A percentile compares a stretch with the other conserved stretches of the same genome.
phyloP scores from a whole-genome alignment of 2,113 vertebrate genomes.

The Actenoides hombroni region DNA sequence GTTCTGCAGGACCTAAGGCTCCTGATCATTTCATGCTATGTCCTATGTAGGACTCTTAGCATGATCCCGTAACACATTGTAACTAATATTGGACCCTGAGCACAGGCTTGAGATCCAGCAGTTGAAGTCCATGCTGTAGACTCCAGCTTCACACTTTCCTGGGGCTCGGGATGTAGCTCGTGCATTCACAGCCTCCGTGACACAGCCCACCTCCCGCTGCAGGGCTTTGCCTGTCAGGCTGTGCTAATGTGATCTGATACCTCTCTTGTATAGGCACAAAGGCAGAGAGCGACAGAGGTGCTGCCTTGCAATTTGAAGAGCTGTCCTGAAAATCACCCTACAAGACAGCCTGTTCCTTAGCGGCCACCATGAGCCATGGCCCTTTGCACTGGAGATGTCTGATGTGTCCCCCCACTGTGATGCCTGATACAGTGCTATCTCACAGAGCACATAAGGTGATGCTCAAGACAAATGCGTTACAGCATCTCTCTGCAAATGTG shows the following conservation, averaged over 20 bases:
- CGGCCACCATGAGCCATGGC: neutral
- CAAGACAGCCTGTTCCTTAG: neutral
- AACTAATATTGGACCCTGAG: neutral
- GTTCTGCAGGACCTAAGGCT: neutral
- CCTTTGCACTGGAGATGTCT: neutral
- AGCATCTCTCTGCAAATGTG: neutral
- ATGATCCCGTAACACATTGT: neutral
- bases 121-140: neutral
- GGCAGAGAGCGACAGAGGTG: accelerated
- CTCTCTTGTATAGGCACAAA: accelerated
- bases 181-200: accelerated
- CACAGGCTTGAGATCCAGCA: neutral
- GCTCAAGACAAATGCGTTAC: neutral
- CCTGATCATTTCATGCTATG: neutral
- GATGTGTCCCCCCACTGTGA: neutral
- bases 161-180: accelerated
- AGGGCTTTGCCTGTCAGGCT: neutral
- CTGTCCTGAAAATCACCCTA: neutral
- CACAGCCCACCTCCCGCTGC: neutral
- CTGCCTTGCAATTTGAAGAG: neutral
- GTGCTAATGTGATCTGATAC: neutral
- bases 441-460: neutral
- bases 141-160: neutral
- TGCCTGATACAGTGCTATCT: accelerated
- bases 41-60: neutral